Conservation (phyloP, 1,140 invertebrate species). For the Cydia splendana region DNA sequence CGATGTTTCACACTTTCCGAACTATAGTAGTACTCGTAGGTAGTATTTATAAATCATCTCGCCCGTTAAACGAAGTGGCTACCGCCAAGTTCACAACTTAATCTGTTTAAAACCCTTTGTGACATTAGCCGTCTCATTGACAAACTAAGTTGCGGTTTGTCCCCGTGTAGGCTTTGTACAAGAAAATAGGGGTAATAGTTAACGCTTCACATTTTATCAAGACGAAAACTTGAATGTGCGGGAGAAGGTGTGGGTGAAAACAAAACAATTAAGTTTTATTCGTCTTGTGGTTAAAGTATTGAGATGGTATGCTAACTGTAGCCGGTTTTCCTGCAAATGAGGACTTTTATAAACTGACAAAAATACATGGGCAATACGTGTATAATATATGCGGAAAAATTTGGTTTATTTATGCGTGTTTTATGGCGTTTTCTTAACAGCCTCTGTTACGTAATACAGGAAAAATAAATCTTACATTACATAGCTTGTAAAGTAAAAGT, state of each 20-base stretch:
- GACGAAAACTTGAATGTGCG: neutral
- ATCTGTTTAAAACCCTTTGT: conserved; percentile 4
- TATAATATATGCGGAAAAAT: too few relatives aligned
- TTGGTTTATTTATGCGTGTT: too few relatives aligned
- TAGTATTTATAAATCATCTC: neutral
- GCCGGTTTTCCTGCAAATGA: neutral
- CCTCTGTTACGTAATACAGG: too few relatives aligned
- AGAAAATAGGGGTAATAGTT: neutral
- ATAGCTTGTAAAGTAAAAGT: too few relatives aligned
- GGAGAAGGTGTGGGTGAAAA: neutral
- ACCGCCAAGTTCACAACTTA: conserved; percentile 15
- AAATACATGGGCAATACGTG: too few relatives aligned
- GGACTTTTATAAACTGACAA: too few relatives aligned
- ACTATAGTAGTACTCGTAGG: neutral
- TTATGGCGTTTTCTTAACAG: too few relatives aligned
- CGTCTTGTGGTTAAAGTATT: neutral
- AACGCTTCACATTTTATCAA: neutral
- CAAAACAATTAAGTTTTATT: neutral
- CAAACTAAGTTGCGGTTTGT: conserved; percentile 4
- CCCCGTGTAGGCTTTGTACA: neutral
- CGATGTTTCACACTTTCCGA: neutral
- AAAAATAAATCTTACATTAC: too few relatives aligned
- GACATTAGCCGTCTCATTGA: conserved; percentile 1
- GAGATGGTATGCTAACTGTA: neutral
- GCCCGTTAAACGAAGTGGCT: conserved; percentile 12